Evolutionary conservation across 64 coral and sea anemone species (phyloP).

Genomic region (Pocillopora verrucosa): DNA sequence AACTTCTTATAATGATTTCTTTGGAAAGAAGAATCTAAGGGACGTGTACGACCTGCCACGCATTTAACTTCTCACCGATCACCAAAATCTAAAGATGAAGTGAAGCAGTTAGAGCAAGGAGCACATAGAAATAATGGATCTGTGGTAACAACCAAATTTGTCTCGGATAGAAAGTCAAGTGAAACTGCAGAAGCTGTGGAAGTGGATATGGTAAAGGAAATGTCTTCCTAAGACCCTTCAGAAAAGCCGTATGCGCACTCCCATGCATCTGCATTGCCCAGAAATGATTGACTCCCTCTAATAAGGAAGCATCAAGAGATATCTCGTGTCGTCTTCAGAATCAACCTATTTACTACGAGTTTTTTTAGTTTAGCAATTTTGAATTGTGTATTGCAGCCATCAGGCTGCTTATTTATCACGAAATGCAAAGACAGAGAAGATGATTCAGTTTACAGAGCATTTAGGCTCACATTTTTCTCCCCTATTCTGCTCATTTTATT

Average conservation of each 20-base stretch:
- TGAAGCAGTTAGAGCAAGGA: background rate
- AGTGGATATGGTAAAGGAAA: background rate
- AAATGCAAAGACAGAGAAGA: too few relatives aligned
- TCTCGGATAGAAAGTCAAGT: background rate
- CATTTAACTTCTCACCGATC: background rate
- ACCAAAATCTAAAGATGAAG: background rate
- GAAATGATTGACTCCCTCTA: background rate
- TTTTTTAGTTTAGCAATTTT: too few relatives aligned
- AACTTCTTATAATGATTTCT: background rate
- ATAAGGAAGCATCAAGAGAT: too few relatives aligned
- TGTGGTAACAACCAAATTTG: background rate
- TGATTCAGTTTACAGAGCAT: too few relatives aligned
- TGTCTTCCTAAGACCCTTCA: background rate
- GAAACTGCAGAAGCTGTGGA: background rate
- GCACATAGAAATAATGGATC: background rate
- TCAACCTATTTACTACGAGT: too few relatives aligned
- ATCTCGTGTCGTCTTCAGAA: too few relatives aligned
- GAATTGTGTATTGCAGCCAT: too few relatives aligned
- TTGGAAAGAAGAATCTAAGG: background rate
- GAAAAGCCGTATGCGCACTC: background rate
- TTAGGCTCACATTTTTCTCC: too few relatives aligned
- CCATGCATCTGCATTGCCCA: background rate
- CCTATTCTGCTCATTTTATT: too few relatives aligned
- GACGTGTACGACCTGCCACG: background rate
- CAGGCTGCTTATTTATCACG: too few relatives aligned